Base-by-base conservation (phyloP, 2,888 invertebrate genomes). In the Cephus runcator region DNA sequence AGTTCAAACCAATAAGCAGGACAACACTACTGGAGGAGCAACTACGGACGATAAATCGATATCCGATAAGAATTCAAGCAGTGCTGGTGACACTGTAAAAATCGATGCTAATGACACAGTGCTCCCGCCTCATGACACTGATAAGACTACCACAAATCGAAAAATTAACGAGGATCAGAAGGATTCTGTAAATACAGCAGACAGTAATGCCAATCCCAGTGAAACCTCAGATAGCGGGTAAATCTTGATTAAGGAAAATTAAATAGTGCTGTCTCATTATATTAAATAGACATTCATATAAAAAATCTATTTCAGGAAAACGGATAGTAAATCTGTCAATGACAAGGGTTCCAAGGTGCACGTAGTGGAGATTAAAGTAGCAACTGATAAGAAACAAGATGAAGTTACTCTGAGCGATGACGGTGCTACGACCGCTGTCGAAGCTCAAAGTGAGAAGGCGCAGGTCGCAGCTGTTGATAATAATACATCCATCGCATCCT, bases 141-240 rank as follows among this genome's bases (percentile, higher is more conserved):
- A 4, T 75, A 15, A 30, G 78, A 78, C 36, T 9, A 23, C 1
- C 9, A 77, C 76, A 56, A 85, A 85, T 77, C 34, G 81, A 69
- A 81, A 81, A 12, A 33, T 71, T 79, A 81, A 82, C n/a, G 76
- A 76, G 34, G 80, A 83, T 76, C 82, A 56, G 77, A 75, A 82
- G 68, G 82, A 83, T 78, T 73, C 84, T 73, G 81, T 81, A 75
- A 81, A 83, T 79, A 81, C 83, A 73, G 80, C 86, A 11, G 87
- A 88, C 71, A 87, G 82, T 75, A 89, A 87, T 78, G 87, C 87
- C 73, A 88, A 88, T 84, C 82, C 86, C 69, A 86, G 83, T 76
- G 82, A 87, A 80, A 77, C 80, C 79, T 75, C 83, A 74, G 83
- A 82, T 76, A 82, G 82, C 79, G 86, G 85, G 89, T 89, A 83